A percentile compares a stretch with the other conserved stretches of the same genome.
These are phyloP conservation scores for Corythaeola cristata DNA, from an alignment of 2,113 vertebrate species.

Conservation along the genomic window DNA sequence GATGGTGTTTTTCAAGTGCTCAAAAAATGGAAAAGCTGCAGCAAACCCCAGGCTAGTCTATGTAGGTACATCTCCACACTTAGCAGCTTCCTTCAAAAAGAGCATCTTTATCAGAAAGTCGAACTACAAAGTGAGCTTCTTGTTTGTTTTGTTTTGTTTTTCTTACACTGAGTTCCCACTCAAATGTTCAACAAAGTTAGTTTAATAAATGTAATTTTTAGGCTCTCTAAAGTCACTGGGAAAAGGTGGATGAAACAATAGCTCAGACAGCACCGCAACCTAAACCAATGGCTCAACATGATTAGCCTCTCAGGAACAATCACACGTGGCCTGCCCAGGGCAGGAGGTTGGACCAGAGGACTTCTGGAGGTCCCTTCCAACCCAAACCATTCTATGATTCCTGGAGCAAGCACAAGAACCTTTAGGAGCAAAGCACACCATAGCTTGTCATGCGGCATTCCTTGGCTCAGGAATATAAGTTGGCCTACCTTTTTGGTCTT, in stretches of 20 bases:
- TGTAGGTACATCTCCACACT: background rate
- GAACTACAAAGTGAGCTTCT: background rate
- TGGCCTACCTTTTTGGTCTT: constrained; percentile 66
- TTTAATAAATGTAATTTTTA: background rate
- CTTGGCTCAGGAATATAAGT: background rate
- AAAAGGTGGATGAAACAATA: background rate
- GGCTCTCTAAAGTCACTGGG: background rate
- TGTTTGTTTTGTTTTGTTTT: background rate
- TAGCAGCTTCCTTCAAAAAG: background rate
- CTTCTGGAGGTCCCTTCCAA: background rate
- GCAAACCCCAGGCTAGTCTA: background rate
- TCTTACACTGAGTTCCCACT: background rate
- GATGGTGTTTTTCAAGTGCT: background rate
- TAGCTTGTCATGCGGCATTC: accelerated
- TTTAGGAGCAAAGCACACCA: background rate
- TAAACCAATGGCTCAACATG: background rate
- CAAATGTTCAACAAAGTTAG: background rate
- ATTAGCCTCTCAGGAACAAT: background rate
- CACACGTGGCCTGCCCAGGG: accelerated
- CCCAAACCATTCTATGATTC: background rate
- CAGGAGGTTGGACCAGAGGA: background rate
- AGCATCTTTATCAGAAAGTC: background rate
- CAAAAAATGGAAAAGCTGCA: background rate
- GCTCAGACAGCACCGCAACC: background rate
- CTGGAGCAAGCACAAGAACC: background rate